Base-by-base conservation (phyloP, 2,888 invertebrate species). In the Drosophila meridionalis region DNA sequence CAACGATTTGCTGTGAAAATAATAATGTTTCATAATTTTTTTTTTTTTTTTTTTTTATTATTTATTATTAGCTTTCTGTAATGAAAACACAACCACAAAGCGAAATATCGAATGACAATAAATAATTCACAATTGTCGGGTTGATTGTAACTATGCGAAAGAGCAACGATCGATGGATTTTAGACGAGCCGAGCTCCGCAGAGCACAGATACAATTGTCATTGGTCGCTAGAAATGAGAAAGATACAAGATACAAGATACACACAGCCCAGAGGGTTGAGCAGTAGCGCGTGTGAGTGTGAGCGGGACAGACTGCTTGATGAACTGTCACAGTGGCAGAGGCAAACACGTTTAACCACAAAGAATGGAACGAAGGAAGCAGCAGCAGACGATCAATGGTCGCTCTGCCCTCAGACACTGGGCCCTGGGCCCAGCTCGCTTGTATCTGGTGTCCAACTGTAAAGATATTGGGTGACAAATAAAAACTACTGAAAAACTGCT, bases 391-490 rank as follows among this genome's bases (percentile, higher is more conserved):
- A 87, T 87, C 87, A 81, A 86, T 86, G 84, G 78, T 80, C 73
- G 71, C 73, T 64, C 64, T 62, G 42, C 56, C 56, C 74, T 50
- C 57, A 28, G 36, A 52, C 34, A 55, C 56, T 11, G 32, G 42
- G 58, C 20, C 32, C 58, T 20, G 36, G 30, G 28, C 36, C 47
- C 63, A 42, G 43, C 69, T 45, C 56, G 69, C 56, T 69, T 73
- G 69, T 91, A 90, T 91, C 90, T 90, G 90, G 81, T 92, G 88
- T 91, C 92, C 84, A 83, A 83, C 87, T 83, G 88, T 84, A 83
- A 84, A 83, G 90, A 92, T 92, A 92, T 92, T 92, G 86, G 84
- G 89, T 92, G 91, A 92, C 92, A 92, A 90, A 84, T 91, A 90
- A 89, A 89, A 89, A 91, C 91, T 91, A 91, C 91, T 89, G 91